Percentiles rank a stretch among this genome's conserved stretches.
Evolutionary conservation across 2,113 vertebrate genomes (phyloP).

Genomic region (Atlantisia rogersi): DNA sequence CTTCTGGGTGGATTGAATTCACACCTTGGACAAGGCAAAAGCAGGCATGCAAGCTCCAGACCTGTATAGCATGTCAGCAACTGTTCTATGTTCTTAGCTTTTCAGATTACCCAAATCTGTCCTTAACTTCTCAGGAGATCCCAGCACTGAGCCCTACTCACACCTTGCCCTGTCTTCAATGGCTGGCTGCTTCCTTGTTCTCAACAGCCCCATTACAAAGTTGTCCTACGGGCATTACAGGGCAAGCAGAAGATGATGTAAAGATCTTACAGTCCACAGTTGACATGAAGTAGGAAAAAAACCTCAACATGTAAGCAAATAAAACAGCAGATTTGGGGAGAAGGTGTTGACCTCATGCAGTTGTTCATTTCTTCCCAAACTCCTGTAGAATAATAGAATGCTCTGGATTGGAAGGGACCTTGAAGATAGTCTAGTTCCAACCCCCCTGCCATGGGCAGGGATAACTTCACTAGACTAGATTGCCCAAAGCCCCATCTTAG

Average conservation of each 20-base stretch:
- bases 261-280: not conserved
- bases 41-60: not conserved
- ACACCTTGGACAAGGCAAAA: not conserved
- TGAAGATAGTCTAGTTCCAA: too few species aligned
- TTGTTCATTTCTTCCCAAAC: not conserved
- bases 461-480: too few species aligned
- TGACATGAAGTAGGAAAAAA: not conserved
- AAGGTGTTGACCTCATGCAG: accelerated
- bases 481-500: too few species aligned
- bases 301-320: not conserved
- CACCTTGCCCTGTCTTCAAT: not conserved
- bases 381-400: not conserved
- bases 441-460: too few species aligned
- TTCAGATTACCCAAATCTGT: not conserved
- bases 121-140: not conserved
- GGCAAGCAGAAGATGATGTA: not conserved
- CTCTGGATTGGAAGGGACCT: too few species aligned
- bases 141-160: not conserved
- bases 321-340: not conserved
- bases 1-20: not conserved
- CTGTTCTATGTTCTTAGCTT: accelerated
- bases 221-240: not conserved
- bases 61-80: accelerated
- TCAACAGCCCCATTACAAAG: accelerated
- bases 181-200: accelerated